These are phyloP conservation scores for Pleuronectes platessa DNA, from an alignment of 2,113 vertebrate species.

Conservation along the genomic window DNA sequence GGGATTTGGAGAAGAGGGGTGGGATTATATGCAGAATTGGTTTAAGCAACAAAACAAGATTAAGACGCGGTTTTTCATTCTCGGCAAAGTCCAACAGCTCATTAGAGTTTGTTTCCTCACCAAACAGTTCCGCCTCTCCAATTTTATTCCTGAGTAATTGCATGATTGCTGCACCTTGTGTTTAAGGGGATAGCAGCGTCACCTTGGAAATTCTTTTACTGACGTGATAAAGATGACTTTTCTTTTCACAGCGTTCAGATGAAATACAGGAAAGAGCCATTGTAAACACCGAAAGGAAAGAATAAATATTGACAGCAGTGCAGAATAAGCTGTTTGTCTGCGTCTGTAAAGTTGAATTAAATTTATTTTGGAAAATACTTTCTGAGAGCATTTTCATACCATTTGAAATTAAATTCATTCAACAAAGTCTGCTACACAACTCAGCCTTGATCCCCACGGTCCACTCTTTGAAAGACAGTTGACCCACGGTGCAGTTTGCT, in stretches of 20 bases:
- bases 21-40: constrained; percentile 55
- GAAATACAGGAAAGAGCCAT: neutral
- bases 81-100: constrained; percentile 46
- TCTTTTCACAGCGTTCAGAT: neutral
- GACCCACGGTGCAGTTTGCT: too few relatives aligned
- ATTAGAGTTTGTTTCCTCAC: constrained; percentile 41
- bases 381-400: neutral
- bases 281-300: neutral
- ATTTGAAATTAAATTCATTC: neutral
- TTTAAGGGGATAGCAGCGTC: constrained; percentile 27
- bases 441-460: too few relatives aligned
- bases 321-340: neutral
- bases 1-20: constrained; percentile 55
- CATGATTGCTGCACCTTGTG: constrained; percentile 7
- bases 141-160: constrained; percentile 33
- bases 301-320: too few relatives aligned
- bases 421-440: too few relatives aligned
- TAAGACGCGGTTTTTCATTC: constrained; percentile 38
- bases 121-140: constrained; percentile 14
- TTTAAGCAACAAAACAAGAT: constrained; percentile 55
- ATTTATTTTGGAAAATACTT: too few relatives aligned
- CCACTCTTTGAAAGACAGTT: too few relatives aligned
- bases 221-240: neutral
- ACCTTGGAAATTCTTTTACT: constrained; percentile 7
- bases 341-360: neutral